These are phyloP conservation scores for Caradrina clavipalpis DNA, from an alignment of 2,888 invertebrate species.

Conservation along the genomic window DNA sequence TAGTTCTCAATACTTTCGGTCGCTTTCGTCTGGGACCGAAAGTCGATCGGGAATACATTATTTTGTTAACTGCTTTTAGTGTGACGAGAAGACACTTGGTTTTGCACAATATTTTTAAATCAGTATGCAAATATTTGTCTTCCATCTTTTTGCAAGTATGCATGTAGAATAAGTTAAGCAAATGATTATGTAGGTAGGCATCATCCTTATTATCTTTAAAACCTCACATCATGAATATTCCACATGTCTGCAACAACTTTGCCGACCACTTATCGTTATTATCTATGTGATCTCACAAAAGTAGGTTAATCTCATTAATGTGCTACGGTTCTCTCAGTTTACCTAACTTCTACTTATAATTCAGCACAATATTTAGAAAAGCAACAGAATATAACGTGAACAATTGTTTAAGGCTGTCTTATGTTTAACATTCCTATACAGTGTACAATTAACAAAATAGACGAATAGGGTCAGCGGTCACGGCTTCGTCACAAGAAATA, in stretches of 20 bases:
- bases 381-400: not conserved
- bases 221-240: not conserved
- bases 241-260: not conserved
- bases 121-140: constrained; percentile 5
- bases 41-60: too few species aligned
- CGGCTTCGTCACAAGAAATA: too few species aligned
- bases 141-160: not conserved
- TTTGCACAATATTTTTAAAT: not conserved
- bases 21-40: too few species aligned
- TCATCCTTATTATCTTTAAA: constrained; percentile 1
- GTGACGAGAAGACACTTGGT: too few species aligned
- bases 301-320: constrained; percentile 42
- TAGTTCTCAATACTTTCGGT: too few species aligned
- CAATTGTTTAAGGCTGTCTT: not conserved
- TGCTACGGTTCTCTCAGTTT: not conserved
- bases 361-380: not conserved
- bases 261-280: constrained; percentile 17
- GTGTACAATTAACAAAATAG: constrained; percentile 1
- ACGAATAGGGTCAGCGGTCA: too few species aligned
- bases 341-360: not conserved
- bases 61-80: too few species aligned
- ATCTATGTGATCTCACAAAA: constrained; percentile 25
- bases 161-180: not conserved
- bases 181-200: not conserved
- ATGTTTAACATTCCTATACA: too few species aligned